A percentile compares a stretch with the other conserved stretches of the same genome.
These are phyloP conservation scores for Leptinotarsa tumamoca DNA, from an alignment of 2,888 invertebrate genomes.

Conservation along the genomic window DNA sequence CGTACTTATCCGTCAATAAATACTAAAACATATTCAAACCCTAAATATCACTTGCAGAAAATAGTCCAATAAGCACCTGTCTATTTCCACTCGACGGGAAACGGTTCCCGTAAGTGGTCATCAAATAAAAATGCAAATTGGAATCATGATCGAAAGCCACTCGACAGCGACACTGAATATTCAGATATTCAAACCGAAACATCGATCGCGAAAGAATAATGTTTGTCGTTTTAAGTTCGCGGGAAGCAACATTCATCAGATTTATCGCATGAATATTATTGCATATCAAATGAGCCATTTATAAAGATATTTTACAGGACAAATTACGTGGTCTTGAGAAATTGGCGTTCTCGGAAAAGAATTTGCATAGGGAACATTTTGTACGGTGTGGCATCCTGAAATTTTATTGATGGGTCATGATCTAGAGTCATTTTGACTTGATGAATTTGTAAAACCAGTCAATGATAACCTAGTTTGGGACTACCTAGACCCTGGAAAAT, in stretches of 20 bases:
- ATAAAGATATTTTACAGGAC: slow-evolving; percentile 52
- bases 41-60: too few relatives aligned
- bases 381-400: not conserved
- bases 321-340: slow-evolving; percentile 43
- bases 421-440: too few relatives aligned
- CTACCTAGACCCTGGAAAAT: too few relatives aligned
- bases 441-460: too few relatives aligned
- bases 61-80: not conserved
- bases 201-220: slow-evolving; percentile 47
- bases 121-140: slow-evolving; percentile 30
- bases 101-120: slow-evolving; percentile 5
- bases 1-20: too few relatives aligned
- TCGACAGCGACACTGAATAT: slow-evolving; percentile 35
- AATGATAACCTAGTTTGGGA: too few relatives aligned
- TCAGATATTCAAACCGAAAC: slow-evolving; percentile 23
- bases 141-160: slow-evolving; percentile 33
- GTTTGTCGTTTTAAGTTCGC: slow-evolving; percentile 53
- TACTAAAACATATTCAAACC: too few relatives aligned
- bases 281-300: slow-evolving; percentile 56
- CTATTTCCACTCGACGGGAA: not conserved
- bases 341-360: slow-evolving; percentile 23
- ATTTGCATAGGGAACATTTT: not conserved
- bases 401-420: too few relatives aligned
- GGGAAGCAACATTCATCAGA: slow-evolving; percentile 52
- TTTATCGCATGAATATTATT: slow-evolving; percentile 56